Evolutionary conservation across 1,140 invertebrate genomes (phyloP).

Genomic region (Geopemphigus sp.): DNA sequence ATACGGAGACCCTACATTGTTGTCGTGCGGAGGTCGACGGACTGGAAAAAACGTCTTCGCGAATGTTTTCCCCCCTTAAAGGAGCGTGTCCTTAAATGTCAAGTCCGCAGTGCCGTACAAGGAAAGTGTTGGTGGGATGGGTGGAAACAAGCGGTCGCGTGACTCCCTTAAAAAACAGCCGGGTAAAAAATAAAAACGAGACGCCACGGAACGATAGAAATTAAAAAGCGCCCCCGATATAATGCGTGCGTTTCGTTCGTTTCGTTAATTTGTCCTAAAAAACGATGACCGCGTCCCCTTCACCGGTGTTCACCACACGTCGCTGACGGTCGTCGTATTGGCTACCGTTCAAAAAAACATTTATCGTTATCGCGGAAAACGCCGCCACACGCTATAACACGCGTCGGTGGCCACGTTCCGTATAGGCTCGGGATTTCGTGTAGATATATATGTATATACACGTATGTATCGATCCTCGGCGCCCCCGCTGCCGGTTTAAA

Average conservation of each 20-base stretch:
- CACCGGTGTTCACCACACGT: too few species aligned
- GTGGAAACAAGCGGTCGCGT: neutral
- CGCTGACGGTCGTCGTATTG: neutral
- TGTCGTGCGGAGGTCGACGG: neutral
- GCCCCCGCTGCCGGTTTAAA: too few species aligned
- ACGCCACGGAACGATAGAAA: neutral
- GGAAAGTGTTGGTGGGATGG: neutral
- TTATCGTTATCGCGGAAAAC: slow-evolving; percentile 5
- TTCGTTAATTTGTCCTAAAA: neutral
- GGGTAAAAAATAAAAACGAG: neutral
- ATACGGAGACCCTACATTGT: too few species aligned
- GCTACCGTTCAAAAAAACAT: neutral
- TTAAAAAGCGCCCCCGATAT: neutral
- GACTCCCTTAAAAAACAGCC: slow-evolving; percentile 16
- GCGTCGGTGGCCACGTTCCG: neutral
- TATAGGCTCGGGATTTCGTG: too few species aligned
- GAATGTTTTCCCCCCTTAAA: neutral
- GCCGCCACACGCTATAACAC: too few species aligned
- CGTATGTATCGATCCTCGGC: too few species aligned
- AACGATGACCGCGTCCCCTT: neutral
- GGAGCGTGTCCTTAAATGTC: slow-evolving; percentile 33
- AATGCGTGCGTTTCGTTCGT: too few species aligned
- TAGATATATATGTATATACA: neutral
- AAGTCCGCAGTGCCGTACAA: neutral
- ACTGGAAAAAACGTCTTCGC: neutral